Percentiles rank a stretch among this genome's conserved stretches.
These are phyloP conservation scores for Sebastes fasciatus DNA, from an alignment of 2,113 vertebrate species.

Conservation along the genomic window DNA sequence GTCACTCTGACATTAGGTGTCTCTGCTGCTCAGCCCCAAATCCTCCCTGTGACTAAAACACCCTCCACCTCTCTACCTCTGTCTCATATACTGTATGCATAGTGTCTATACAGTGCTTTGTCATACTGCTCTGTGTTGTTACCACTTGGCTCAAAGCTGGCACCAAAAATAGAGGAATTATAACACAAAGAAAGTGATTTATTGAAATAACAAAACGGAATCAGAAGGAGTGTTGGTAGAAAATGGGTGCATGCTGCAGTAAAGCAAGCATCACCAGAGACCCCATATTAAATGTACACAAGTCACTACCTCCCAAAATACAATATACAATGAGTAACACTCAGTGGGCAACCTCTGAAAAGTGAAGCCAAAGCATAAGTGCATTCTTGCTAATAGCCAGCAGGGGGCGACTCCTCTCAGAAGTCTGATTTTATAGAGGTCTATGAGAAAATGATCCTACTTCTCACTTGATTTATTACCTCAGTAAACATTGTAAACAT, in stretches of 20 bases:
- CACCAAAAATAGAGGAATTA: background rate
- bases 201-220: background rate
- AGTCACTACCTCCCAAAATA: background rate
- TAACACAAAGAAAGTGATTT: background rate
- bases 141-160: background rate
- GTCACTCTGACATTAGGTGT: slow-evolving; percentile 69
- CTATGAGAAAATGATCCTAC: no score
- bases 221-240: background rate
- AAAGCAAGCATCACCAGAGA: background rate
- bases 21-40: slow-evolving; percentile 56
- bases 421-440: no score
- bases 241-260: no score
- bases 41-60: slow-evolving; percentile 27
- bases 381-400: no score
- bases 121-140: background rate
- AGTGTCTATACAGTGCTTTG: background rate
- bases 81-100: background rate
- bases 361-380: no score
- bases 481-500: no score
- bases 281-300: background rate
- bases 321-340: background rate
- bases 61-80: slow-evolving; percentile 11
- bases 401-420: no score
- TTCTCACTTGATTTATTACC: no score
- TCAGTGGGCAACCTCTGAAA: no score